Base-by-base conservation (phyloP, 2,888 invertebrate species). In the Meiosimyza decipiens region DNA sequence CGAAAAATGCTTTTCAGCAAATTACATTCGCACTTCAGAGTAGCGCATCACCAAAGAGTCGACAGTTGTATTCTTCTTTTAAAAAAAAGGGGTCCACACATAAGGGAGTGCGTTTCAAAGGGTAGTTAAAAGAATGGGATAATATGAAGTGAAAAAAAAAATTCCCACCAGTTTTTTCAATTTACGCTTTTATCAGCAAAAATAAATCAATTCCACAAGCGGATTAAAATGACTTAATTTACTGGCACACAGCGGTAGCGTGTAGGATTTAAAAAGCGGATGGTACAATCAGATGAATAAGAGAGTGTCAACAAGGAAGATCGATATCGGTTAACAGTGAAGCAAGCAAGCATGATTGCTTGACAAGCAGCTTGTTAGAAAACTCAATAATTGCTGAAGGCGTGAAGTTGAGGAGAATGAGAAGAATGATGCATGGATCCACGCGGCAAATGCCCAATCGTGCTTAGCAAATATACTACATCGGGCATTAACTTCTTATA, bases 11-110 rank as follows among this genome's bases (percentile, higher is more conserved):
- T 76, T 76, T 77, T 76, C 57, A 65, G 68, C 73, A 77, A 77
- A 77, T 77, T 77, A 75, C 75, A 75, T 75, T 77, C 76, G 75
- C 74, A 77, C 68, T 75, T 74, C 67, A 33, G 16, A 22, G 54
- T 18, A 28, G 66, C 71, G 57, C 47, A 63, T 11, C 15, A 40
- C 12, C 28, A 72, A 74, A 51, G 22, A 49, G 12, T 28, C 18
- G 18, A 50, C 15, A 51, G 40, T 40, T 40, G 40, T 40, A 40
- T 40, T 40, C 9, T 40, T 40, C 9, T 9, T 40, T 1, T 9
- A 40, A 40, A 40, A 9, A 40, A 7, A 40, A 9, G 40, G 40
- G 2, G 28, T 28, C 28, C 40, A 9, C 9, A 40, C 6, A 40
- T 40, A 22, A 64, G 18, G 7, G 47, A 49, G 12, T 16, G 50